phyloP scores from a whole-genome alignment of 2,888 invertebrate genomes.

The Chironomus riparius region DNA sequence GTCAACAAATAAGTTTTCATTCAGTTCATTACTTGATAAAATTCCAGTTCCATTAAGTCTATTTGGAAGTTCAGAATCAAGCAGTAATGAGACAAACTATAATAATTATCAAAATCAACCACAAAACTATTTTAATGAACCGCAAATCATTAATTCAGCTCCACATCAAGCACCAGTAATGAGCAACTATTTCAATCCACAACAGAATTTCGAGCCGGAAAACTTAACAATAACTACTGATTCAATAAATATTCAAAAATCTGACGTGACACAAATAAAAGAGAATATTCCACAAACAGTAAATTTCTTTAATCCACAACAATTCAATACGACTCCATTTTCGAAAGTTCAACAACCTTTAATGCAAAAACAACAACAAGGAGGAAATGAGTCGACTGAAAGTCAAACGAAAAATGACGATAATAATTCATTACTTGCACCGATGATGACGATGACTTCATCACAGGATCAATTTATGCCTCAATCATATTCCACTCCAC shows the following conservation, averaged over 20 bases:
- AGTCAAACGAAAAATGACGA: too few relatives aligned
- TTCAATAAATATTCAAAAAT: background rate
- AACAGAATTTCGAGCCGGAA: background rate
- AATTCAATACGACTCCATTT: slow-evolving; percentile 13
- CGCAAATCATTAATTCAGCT: background rate
- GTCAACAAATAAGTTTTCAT: slow-evolving; percentile 16
- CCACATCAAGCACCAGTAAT: background rate
- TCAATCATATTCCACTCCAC: background rate
- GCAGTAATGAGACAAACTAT: background rate
- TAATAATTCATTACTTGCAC: too few relatives aligned
- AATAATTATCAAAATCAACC: background rate
- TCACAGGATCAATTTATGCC: background rate
- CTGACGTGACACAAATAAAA: background rate
- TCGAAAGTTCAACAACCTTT: background rate
- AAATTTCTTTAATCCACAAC: slow-evolving; percentile 18
- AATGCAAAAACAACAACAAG: background rate
- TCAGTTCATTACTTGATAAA: slow-evolving; percentile 20
- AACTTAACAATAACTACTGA: background rate
- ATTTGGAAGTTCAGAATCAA: background rate
- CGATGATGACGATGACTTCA: too few relatives aligned
- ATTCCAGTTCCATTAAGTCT: slow-evolving; percentile 18
- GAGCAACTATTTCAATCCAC: background rate
- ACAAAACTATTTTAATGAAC: background rate
- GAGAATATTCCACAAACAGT: background rate
- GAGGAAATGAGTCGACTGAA: too few relatives aligned